Evolutionary conservation across 2,113 vertebrate genomes (phyloP).

Genomic region (Falco punctatus): DNA sequence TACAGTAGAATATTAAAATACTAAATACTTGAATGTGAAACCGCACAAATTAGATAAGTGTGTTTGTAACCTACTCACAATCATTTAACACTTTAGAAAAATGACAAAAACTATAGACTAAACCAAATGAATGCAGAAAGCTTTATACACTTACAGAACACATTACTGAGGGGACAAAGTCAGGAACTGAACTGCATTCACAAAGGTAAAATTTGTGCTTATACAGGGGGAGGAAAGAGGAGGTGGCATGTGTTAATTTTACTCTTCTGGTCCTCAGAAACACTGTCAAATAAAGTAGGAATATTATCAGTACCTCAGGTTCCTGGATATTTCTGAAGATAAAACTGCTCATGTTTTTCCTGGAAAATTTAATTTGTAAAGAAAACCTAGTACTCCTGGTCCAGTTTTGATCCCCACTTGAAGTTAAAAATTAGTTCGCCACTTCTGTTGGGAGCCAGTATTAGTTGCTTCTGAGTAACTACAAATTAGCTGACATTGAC

Average conservation of each 20-base stretch:
- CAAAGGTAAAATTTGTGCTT: neutral
- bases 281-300: neutral
- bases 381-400: neutral
- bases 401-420: neutral
- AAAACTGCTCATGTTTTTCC: neutral
- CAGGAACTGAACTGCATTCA: neutral
- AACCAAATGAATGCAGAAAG: neutral
- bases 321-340: neutral
- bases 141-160: neutral
- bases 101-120: neutral
- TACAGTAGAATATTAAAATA: neutral
- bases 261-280: neutral
- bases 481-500: neutral
- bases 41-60: neutral
- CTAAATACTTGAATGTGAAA: neutral
- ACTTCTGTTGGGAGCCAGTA: neutral
- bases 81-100: neutral
- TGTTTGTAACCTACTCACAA: neutral
- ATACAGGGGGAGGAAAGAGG: neutral
- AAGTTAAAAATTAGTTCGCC: neutral
- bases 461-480: neutral
- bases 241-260: neutral
- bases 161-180: neutral
- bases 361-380: neutral
- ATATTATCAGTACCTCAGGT: neutral